A percentile compares a stretch with the other conserved stretches of the same genome.
These are phyloP conservation scores for Heliopora coerulea DNA, from an alignment of 92 coral and sea anemone species.

Conservation along the genomic window DNA sequence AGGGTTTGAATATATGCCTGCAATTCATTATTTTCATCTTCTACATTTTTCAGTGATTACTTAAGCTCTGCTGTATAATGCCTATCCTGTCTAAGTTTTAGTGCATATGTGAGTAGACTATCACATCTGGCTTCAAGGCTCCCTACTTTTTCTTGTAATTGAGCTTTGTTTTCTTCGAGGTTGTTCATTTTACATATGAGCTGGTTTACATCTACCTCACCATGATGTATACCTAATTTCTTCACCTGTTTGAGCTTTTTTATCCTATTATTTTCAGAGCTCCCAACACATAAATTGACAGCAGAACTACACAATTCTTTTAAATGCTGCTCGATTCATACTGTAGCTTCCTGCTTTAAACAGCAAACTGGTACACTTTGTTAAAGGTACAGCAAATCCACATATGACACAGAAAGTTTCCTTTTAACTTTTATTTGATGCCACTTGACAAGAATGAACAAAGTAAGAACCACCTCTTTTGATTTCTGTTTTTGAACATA, in stretches of 20 bases:
- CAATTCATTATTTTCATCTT: slow-evolving; percentile 33
- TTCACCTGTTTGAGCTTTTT: slow-evolving; percentile 10
- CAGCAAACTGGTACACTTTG: slow-evolving; percentile 5
- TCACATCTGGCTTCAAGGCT: slow-evolving; percentile 20
- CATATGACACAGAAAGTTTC: slow-evolving; percentile 22
- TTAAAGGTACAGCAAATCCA: slow-evolving; percentile 22
- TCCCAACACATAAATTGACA: slow-evolving; percentile 14
- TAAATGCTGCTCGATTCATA: slow-evolving; percentile 25
- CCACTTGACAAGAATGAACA: slow-evolving; percentile 7
- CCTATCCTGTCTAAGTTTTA: slow-evolving; percentile 3
- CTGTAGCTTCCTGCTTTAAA: slow-evolving; percentile 29
- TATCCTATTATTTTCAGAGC: slow-evolving; percentile 17
- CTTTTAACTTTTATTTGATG: slow-evolving; percentile 13
- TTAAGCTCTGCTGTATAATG: slow-evolving; percentile 12
- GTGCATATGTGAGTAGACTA: slow-evolving; percentile 8
- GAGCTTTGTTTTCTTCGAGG: slow-evolving; percentile 25
- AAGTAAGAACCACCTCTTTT: slow-evolving; percentile 22
- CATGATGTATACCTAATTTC: slow-evolving; percentile 21
- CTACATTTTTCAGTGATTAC: slow-evolving; percentile 2
- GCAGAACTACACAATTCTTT: slow-evolving; percentile 39
- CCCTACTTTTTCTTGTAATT: slow-evolving; percentile 9
- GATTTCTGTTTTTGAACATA: slow-evolving; percentile 1
- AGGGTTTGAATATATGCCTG: slow-evolving; percentile 24
- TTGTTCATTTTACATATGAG: slow-evolving; percentile 1
- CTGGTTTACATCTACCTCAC: slow-evolving; percentile 16